These are phyloP conservation scores for Eufriesea mexicana DNA, from an alignment of 1,140 invertebrate genomes.

Conservation along the genomic window DNA sequence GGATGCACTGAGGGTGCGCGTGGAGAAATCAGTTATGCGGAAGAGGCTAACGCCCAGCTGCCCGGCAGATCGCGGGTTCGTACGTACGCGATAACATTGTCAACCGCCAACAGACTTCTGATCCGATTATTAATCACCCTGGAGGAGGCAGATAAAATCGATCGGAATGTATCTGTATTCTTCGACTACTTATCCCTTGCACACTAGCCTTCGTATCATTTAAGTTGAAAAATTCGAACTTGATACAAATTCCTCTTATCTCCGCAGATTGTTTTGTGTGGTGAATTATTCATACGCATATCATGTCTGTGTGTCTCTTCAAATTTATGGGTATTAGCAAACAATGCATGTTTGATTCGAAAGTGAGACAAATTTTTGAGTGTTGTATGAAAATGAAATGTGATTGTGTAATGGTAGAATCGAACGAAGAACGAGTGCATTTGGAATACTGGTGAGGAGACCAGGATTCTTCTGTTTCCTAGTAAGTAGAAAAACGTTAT, in stretches of 20 bases:
- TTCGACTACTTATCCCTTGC: background rate
- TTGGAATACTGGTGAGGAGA: background rate
- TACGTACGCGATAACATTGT: constrained; percentile 53
- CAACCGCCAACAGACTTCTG: too few species aligned
- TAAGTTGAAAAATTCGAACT: background rate
- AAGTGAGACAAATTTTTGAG: background rate
- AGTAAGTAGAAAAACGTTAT: background rate
- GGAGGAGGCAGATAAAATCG: constrained; percentile 10
- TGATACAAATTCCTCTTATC: background rate
- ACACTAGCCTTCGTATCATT: too few species aligned
- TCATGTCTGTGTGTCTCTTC: background rate
- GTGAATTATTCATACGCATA: background rate
- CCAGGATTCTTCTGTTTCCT: background rate
- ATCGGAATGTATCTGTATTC: background rate
- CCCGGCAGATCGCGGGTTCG: constrained; percentile 82
- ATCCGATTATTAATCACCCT: background rate
- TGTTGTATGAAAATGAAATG: constrained; percentile 17
- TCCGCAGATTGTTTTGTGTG: background rate
- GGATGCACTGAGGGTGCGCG: constrained; percentile 72
- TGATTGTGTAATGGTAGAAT: background rate
- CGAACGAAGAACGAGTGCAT: background rate
- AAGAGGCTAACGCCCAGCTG: constrained; percentile 77
- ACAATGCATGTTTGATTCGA: background rate
- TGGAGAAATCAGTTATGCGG: constrained; percentile 63
- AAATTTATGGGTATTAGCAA: background rate